Evolutionary conservation across 2,888 invertebrate genomes (phyloP).

Genomic region (Hemithea aestivaria): DNA sequence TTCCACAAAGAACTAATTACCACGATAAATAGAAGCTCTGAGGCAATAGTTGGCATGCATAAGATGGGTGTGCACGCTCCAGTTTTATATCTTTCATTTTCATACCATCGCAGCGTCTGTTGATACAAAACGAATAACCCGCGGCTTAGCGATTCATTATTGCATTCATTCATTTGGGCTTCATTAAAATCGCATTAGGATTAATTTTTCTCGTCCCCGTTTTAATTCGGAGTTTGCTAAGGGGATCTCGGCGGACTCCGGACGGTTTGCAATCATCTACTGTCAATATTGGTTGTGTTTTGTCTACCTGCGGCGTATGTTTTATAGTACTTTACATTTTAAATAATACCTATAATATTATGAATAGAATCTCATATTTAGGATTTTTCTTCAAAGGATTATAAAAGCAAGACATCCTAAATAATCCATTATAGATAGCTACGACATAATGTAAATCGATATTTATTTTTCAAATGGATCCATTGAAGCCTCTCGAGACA

Average conservation of each 20-base stretch:
- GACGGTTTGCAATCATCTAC: constrained; percentile 71
- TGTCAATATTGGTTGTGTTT: constrained; percentile 73
- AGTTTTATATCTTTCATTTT: constrained; percentile 43
- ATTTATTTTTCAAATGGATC: constrained; percentile 60
- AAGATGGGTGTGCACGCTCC: constrained; percentile 18
- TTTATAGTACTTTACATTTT: constrained; percentile 40
- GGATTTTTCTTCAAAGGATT: too few species aligned
- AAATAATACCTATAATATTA: too few species aligned
- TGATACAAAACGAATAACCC: constrained; percentile 58
- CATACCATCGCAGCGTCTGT: constrained; percentile 39
- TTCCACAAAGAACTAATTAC: constrained; percentile 33
- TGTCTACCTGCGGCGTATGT: constrained; percentile 60
- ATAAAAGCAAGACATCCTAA: too few species aligned
- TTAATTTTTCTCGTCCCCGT: constrained; percentile 78
- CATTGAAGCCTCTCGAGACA: constrained; percentile 70
- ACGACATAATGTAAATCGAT: constrained; percentile 55
- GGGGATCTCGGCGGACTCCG: constrained; percentile 70
- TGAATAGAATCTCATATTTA: too few species aligned
- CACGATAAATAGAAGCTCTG: constrained; percentile 27
- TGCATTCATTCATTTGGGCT: constrained; percentile 74
- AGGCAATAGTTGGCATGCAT: constrained; percentile 24
- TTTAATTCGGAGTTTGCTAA: constrained; percentile 75
- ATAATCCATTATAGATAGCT: too few species aligned
- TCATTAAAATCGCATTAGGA: constrained; percentile 80
- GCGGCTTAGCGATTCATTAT: constrained; percentile 73